Base-by-base conservation (phyloP, 2,888 invertebrate genomes). In the Oeneis ivallda region DNA sequence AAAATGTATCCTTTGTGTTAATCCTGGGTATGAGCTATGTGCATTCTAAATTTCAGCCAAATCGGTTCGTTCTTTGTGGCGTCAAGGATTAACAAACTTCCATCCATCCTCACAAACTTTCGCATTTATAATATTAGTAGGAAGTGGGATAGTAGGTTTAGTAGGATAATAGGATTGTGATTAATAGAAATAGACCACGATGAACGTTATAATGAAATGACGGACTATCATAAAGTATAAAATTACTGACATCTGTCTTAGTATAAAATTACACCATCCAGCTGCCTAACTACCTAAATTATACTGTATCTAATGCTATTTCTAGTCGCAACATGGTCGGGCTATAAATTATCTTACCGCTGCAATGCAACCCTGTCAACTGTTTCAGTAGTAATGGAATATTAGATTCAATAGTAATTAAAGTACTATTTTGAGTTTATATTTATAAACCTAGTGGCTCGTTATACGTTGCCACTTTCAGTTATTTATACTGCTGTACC, bases 351-450 rank as follows among this genome's bases (percentile, higher is more conserved):
- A 70, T 70, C 68, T 70, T 53, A 47, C 49, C 45, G 61, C 62
- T 59, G 56, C 61, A 56, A 62, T 68, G 63, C 64, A 65, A 62
- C 66, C 54, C 68, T 67, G 71, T 70, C 71, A 71, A 70, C 71
- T 70, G 68, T 61, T 68, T 57, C 62, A 58, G 58, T 56, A 61
- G 68, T 81, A 80, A 82, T 81, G 76, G 81, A 81, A 82, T 82
- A 82, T 70, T 69, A 67, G 65, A 70, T 69, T 67, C 62, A 61
- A 67, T 67, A 60, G 52, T 65, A 63, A 67, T 63, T 67, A 67
- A 67, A 67, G 53, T 62, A 63, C 41, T 43, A 53, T 67, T 65
- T 58, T 41, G 59, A 49, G 65, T 67, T 59, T 58, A 63, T 67
- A 60, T 50, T 41, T 61, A 61, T 67, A 39, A 61, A 61, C 37